Percentiles rank a stretch among this genome's conserved stretches.
Evolutionary conservation across 2,888 invertebrate genomes (phyloP).

Genomic region (Trilocha varians): DNA sequence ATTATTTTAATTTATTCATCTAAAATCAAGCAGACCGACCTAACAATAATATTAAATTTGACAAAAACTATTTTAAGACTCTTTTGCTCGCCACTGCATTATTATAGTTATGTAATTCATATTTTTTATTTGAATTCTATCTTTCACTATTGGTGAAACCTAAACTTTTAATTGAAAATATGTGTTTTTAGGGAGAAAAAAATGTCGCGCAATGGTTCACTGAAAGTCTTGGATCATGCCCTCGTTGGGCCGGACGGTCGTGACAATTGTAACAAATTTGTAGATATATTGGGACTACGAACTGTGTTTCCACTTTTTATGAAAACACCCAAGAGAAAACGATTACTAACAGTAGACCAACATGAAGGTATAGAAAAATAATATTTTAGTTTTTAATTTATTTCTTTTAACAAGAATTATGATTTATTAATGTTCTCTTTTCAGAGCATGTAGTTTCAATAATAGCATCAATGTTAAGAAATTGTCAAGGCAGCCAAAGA

Average conservation of each 20-base stretch:
- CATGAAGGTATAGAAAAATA: slow-evolving; percentile 84
- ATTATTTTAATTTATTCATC: no score
- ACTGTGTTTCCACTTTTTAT: slow-evolving; percentile 99
- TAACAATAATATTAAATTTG: no score
- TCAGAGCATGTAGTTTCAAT: slow-evolving; percentile 94
- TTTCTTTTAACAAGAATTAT: no score
- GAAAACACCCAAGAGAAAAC: slow-evolving; percentile 95
- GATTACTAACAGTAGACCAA: slow-evolving; percentile 87
- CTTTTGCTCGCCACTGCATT: no score
- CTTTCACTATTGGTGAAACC: no score
- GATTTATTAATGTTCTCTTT: slow-evolving; percentile 17
- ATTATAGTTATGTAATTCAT: no score
- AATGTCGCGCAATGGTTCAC: slow-evolving; percentile 93
- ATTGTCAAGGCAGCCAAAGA: slow-evolving; percentile 92
- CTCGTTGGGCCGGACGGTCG: slow-evolving; percentile 94
- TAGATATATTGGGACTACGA: slow-evolving; percentile 95
- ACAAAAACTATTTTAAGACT: no score
- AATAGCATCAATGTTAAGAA: slow-evolving; percentile 92
- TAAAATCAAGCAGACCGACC: no score
- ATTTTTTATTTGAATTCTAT: no score
- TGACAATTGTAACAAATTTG: slow-evolving; percentile 98
- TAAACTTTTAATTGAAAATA: no score
- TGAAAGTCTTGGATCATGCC: slow-evolving; percentile 98
- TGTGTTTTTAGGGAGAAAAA: slow-evolving; percentile 84
- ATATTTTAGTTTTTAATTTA: no score